Conservation (phyloP, 2,797 vertebrate species). For the Aeoliscus strigatus region DNA sequence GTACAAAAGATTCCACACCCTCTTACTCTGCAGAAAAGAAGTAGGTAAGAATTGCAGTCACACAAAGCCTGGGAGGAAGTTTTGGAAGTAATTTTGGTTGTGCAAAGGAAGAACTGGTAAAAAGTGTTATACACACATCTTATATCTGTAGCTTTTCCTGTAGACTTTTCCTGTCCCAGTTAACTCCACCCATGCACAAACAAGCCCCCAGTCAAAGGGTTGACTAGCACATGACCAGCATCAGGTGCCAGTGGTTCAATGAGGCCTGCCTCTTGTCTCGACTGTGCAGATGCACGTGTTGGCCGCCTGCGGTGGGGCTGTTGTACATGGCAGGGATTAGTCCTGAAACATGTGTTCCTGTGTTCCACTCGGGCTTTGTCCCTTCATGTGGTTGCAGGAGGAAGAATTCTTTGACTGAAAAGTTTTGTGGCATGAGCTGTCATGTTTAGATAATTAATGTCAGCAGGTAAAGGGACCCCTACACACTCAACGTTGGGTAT, state of each 20-base stretch:
- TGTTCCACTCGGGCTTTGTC: slow-evolving; percentile 41
- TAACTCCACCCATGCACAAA: slow-evolving; percentile 12
- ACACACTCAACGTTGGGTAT: no score
- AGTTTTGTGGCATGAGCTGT: slow-evolving; percentile 43
- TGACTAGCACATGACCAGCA: slow-evolving; percentile 42
- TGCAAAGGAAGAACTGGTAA: no score
- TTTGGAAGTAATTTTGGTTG: no score
- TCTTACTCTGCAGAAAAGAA: not conserved
- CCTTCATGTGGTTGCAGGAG: slow-evolving; percentile 52
- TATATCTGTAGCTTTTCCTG: no score
- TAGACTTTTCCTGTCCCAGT: slow-evolving; percentile 13
- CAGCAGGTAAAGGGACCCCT: no score
- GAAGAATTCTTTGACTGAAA: slow-evolving; percentile 48
- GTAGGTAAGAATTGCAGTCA: not conserved
- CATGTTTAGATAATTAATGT: no score
- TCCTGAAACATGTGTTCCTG: slow-evolving; percentile 61
- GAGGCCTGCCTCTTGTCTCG: slow-evolving; percentile 26
- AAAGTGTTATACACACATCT: no score
- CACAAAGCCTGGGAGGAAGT: no score
- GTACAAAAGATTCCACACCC: not conserved
- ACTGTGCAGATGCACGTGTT: slow-evolving; percentile 38
- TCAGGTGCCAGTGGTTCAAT: slow-evolving; percentile 33
- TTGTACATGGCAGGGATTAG: slow-evolving; percentile 54
- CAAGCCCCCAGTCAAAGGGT: slow-evolving; percentile 5
- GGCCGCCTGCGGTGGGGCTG: slow-evolving; percentile 45